Evolutionary conservation across 2,888 invertebrate genomes (phyloP).

Genomic region (Teinopalpus imperialis): DNA sequence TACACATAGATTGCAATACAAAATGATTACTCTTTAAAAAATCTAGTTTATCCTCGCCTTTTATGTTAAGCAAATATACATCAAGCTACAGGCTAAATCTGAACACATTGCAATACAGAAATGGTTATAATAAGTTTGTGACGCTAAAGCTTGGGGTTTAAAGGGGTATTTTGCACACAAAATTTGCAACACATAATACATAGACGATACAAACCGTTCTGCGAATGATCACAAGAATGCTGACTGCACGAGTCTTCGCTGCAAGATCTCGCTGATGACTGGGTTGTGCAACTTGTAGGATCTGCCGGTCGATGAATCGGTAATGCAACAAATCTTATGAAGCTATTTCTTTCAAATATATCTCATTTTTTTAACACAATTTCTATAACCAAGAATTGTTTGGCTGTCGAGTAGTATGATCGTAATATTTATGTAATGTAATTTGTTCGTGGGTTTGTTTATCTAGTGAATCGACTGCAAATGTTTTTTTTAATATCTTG

Average conservation of each 20-base stretch:
- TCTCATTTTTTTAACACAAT: background rate
- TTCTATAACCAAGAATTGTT: no score
- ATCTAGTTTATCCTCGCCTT: constrained; percentile 4
- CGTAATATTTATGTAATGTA: no score
- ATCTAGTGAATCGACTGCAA: no score
- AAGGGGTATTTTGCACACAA: background rate
- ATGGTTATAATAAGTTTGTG: background rate
- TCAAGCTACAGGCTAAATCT: constrained; percentile 2
- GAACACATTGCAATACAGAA: background rate
- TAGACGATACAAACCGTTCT: constrained; percentile 62
- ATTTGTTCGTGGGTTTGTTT: no score
- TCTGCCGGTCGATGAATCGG: constrained; percentile 52
- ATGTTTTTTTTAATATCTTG: no score
- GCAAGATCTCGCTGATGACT: constrained; percentile 48
- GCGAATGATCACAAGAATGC: constrained; percentile 59
- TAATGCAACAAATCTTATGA: background rate
- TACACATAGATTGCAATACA: no score
- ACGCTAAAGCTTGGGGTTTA: background rate
- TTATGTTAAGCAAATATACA: background rate
- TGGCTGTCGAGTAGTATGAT: no score
- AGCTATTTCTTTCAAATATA: background rate
- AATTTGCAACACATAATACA: background rate
- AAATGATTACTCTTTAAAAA: no score
- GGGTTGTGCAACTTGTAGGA: constrained; percentile 45
- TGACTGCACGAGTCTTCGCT: constrained; percentile 66